Percentiles rank a stretch among this genome's conserved stretches.
These are phyloP conservation scores for Tichodroma muraria DNA, from an alignment of 2,113 vertebrate species.

Conservation along the genomic window DNA sequence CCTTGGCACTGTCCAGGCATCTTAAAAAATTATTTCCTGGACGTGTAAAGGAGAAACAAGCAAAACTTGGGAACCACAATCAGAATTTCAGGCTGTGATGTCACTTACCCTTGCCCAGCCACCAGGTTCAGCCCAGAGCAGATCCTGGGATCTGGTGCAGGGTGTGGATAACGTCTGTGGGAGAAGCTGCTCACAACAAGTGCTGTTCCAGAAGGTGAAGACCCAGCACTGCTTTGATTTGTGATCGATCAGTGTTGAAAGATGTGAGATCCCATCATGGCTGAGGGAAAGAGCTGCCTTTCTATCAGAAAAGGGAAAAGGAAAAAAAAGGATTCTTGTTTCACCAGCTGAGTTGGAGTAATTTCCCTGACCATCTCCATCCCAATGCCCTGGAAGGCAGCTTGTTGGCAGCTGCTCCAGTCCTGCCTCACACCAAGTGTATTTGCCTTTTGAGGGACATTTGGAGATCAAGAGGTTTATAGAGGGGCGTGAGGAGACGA, in stretches of 20 bases:
- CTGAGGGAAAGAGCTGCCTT: background rate
- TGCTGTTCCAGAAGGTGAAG: background rate
- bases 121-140: background rate
- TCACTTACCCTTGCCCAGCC: background rate
- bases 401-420: background rate
- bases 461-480: conserved; percentile 1
- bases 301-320: background rate
- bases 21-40: background rate
- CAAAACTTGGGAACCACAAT: background rate
- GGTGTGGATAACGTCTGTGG: background rate
- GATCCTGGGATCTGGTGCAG: background rate
- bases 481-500: background rate
- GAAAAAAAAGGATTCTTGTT: background rate
- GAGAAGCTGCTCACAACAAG: background rate
- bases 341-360: background rate
- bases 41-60: background rate
- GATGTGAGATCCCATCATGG: fast-evolving
- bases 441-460: background rate
- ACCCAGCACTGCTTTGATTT: background rate
- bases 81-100: background rate
- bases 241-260: fast-evolving
- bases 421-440: background rate
- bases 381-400: fast-evolving
- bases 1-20: background rate
- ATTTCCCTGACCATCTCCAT: background rate